Base-by-base conservation (phyloP, 2,113 vertebrate genomes). In the Scartelaos histophorus region DNA sequence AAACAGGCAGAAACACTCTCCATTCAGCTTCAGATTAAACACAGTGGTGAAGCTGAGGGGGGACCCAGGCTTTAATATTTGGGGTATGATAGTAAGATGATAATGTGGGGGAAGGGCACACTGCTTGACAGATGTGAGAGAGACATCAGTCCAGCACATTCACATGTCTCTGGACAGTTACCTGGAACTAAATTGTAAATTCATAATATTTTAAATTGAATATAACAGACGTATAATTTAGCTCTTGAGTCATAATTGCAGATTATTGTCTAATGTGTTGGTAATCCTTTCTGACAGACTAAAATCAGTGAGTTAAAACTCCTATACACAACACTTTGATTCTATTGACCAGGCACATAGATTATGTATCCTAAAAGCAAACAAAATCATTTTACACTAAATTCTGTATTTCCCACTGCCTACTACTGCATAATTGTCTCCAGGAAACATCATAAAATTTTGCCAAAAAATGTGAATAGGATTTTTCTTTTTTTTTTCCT, bases 1-100 rank as follows among this genome's bases (percentile, higher is more conserved):
- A 80, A 61, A 72, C 90, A 93, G 65, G 93, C 90, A 89, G 90
- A 73, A 75, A 68, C 84, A 70, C 61, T 85, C 82, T 75, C 87
- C 85, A 76, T 82, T 81, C 75, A 73, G 71, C 62, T 61, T 79
- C 83, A 79, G 79, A 88, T 86, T 90, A 82, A 85, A 89, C 72
- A 71, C 83, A 88, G 74, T 76, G 51, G 58, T 82, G 66, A 76
- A 58, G 70, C 74, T 74, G 43, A 76, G 29, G 69, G 66, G 43
- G 24, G 74, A 67, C 56, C 49, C 38, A 49, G 35, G 45, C 53
- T 38, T 67, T 80, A 13, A 76, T 82, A 79, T 83, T 83, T 79
- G 71, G 79, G 82, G 85, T 89, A 82, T 34, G 71, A 72, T 70
- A 61, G 35, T 45, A 78, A 76, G 83, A 91, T 85, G 86, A 85